Percentiles rank a stretch among this genome's conserved stretches.
Conservation (phyloP, 2,113 vertebrate species). For the Tragelaphus strepsiceros region DNA sequence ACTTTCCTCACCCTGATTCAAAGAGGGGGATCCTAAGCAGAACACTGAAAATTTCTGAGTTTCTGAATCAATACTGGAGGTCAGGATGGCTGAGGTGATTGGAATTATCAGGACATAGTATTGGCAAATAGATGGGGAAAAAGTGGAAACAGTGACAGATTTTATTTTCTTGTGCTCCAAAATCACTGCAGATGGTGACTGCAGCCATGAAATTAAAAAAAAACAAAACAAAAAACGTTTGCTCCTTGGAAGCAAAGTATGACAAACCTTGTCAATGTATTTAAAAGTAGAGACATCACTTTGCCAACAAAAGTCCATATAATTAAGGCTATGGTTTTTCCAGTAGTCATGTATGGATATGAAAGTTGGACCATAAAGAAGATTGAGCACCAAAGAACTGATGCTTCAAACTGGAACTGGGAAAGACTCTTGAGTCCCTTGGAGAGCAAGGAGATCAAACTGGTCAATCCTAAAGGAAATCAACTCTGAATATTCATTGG, state of each 20-base stretch:
- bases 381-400: not conserved
- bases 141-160: not conserved
- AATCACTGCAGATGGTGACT: not conserved
- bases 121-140: not conserved
- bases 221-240: not conserved
- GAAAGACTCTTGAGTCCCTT: not conserved
- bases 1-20: not conserved
- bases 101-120: not conserved
- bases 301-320: not conserved
- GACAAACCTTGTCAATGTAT: not conserved
- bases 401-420: not conserved
- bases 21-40: not conserved
- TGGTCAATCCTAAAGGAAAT: not conserved
- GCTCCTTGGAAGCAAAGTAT: not conserved
- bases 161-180: not conserved
- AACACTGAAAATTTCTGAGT: not conserved
- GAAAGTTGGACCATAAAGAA: not conserved
- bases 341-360: not conserved
- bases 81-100: not conserved
- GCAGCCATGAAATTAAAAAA: not conserved
- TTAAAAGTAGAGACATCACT: not conserved
- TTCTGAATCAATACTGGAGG: not conserved
- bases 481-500: not conserved
- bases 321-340: not conserved
- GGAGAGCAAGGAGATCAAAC: not conserved